Base-by-base conservation (phyloP, 2,888 invertebrate genomes). In the Tubulanus polymorphus region DNA sequence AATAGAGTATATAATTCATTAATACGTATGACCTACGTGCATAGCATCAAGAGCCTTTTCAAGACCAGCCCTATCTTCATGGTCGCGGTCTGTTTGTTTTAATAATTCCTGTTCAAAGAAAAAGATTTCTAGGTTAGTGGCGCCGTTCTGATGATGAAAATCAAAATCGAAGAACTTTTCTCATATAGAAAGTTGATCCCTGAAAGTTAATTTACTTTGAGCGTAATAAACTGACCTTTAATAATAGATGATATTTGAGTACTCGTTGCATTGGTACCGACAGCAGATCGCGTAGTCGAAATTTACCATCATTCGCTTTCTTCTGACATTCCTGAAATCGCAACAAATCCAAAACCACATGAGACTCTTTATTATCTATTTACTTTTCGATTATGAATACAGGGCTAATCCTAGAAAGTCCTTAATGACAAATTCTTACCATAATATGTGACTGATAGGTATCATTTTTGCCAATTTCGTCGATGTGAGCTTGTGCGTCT, bases 191-290 rank as follows among this genome's bases (percentile, higher is more conserved):
- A 18, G 2, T 20, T 2, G n/a, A 18, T 3, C 26, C 26, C 3
- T 2, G 47, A 47, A 6, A n/a, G n/a, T n/a, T 18, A 47, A 47
- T 18, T 12, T 18, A n/a, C 20, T 18, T n/a, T n/a, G n/a, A n/a
- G n/a, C 12, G 20, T 46, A 29, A 0, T 28, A 18, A 1, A 59
- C 65, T 54, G 63, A 76, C 95, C 78, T 93, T 91, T 55, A 97
- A 81, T 50, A 99, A 82, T 54, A 99, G 84, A 79, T 96, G 96
- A 81, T 99, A 99, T 78, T 97, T 99, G 62, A 99, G 85, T 66
- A 99, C 90, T 75, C 99, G 84, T 81, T 99, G 99, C 93, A 99
- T 95, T 45, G 99, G 99, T 62, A 99, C 94, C 25, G 94, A 92
- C 48, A 99, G 82, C 63, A 99, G 89, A 79, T 99, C 99, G 49